phyloP scores from a whole-genome alignment of 2,797 vertebrate genomes.

The Denticeps clupeoides region DNA sequence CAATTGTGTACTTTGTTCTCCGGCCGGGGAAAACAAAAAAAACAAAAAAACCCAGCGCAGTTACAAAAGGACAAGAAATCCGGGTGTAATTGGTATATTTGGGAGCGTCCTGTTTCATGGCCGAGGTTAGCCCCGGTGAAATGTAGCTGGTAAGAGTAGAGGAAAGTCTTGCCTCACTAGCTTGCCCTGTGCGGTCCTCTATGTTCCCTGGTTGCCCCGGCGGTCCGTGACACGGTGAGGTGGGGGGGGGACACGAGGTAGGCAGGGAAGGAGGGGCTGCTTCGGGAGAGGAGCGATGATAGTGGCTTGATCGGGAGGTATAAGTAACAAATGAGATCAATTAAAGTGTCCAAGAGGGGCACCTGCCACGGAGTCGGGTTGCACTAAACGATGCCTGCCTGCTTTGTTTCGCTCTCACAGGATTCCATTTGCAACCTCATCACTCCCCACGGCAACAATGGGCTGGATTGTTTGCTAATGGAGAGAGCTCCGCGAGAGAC shows the following conservation, averaged over 20 bases:
- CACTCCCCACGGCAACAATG: conserved; percentile 68
- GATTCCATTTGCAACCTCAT: conserved; percentile 69
- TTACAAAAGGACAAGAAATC: conserved; percentile 84
- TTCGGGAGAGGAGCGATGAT: conserved; percentile 66
- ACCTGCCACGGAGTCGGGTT: conserved; percentile 81
- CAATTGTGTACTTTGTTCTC: conserved; percentile 72
- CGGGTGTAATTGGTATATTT: conserved; percentile 92
- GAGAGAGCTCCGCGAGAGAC: conserved; percentile 63
- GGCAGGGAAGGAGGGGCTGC: conserved; percentile 6
- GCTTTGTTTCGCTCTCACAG: conserved; percentile 70
- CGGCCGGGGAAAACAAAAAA: conserved; percentile 9
- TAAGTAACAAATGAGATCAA: conserved; percentile 97
- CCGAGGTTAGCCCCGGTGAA: conserved; percentile 67
- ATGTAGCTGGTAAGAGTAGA: conserved; percentile 79
- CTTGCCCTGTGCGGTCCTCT: conserved; percentile 27
- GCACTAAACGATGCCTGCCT: conserved; percentile 75
- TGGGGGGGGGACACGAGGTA: neutral
- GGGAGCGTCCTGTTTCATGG: conserved; percentile 71
- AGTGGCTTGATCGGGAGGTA: conserved; percentile 79
- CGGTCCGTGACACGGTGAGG: neutral
- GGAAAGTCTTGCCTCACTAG: conserved; percentile 48
- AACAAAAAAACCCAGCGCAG: conserved; percentile 52
- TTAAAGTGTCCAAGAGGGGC: conserved; percentile 84
- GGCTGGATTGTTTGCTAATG: conserved; percentile 74
- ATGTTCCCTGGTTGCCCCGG: neutral